Base-by-base conservation (phyloP, 2,113 vertebrate species). In the Coturnix japonica region DNA sequence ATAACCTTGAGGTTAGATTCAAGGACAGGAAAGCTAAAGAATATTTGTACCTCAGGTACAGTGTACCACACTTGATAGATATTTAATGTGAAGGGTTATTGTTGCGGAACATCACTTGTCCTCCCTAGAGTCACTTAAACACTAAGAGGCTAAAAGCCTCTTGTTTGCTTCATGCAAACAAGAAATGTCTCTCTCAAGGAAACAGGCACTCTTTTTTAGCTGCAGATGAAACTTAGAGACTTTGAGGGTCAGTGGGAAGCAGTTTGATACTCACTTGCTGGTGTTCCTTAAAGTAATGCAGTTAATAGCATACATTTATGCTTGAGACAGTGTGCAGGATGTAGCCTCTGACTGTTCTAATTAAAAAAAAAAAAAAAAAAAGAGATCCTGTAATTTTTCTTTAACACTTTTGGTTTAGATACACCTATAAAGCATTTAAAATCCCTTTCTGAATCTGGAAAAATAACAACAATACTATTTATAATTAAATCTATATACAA, bases 41-140 rank as follows among this genome's bases (percentile, higher is more conserved):
- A 47, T 69, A 65, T 60, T 64, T 89, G 49, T 21, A 92, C 21
- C 65, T 84, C 39, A 78, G 61, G 31, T 92, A 67, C 69, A 81
- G 35, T 69, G 39, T 81, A 70, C 3, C 35, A 28, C 39, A 53
- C 54, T 54, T 93, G 84, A 92, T 12, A 92, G 70, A 73, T 76
- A 91, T 79, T 82, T 81, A 44, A 87, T 54, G 71, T 89, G 81
- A 91, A 79, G 56, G 44, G 19, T 73, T 91, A 81, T 54, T 94
- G 89, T 92, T 1, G 63, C 71, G 87, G 91, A 95, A 87, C 54
- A 65, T 22, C 41, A 73, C 69, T 93, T 77, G 63, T 41, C 30
- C 71, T 96, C 93, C 59, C 91, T 53, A 49, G 89, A 93, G 87
- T 44, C 93, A 80, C 54, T 74, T 79, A 76, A 92, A 87, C 66